A percentile compares a stretch with the other conserved stretches of the same genome.
Evolutionary conservation across 2,888 invertebrate genomes (phyloP).

Genomic region (Lochmaea capreae): DNA sequence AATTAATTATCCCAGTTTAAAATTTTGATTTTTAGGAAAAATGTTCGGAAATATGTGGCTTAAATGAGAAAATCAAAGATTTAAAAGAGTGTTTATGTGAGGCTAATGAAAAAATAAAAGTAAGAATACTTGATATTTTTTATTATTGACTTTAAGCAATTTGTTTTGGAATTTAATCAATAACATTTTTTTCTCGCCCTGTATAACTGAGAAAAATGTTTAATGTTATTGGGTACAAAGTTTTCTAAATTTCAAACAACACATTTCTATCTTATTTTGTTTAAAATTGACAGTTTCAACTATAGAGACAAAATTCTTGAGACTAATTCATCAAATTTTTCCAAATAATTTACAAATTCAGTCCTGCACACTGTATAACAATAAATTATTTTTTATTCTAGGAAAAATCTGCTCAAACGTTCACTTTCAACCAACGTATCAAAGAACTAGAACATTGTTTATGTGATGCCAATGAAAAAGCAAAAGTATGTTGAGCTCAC

Average conservation of each 20-base stretch:
- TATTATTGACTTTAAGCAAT: no score
- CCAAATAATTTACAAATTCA: no score
- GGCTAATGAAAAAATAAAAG: conserved; percentile 49
- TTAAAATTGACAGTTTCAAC: no score
- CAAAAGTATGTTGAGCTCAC: conserved; percentile 38
- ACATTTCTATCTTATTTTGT: no score
- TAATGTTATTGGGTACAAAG: no score
- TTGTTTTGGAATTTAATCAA: no score
- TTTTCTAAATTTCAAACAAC: no score
- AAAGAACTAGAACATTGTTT: conserved; percentile 49
- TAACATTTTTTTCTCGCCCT: no score
- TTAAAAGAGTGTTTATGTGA: conserved; percentile 49
- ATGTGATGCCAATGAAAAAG: conserved; percentile 47
- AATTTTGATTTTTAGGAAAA: conserved; percentile 42
- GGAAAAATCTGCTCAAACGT: conserved; percentile 51
- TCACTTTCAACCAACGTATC: conserved; percentile 50
- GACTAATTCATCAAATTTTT: no score
- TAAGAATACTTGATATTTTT: conserved; percentile 19
- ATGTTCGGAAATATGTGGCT: conserved; percentile 49
- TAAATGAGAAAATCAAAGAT: conserved; percentile 51
- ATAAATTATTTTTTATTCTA: conserved; percentile 32
- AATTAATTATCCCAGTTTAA: conserved; percentile 1
- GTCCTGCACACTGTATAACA: no score
- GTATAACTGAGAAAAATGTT: no score
- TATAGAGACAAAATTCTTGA: no score